Conservation (phyloP, 30 jellyfish, hydroid and myxozoan genomes). For the Turritopsis rubra region DNA sequence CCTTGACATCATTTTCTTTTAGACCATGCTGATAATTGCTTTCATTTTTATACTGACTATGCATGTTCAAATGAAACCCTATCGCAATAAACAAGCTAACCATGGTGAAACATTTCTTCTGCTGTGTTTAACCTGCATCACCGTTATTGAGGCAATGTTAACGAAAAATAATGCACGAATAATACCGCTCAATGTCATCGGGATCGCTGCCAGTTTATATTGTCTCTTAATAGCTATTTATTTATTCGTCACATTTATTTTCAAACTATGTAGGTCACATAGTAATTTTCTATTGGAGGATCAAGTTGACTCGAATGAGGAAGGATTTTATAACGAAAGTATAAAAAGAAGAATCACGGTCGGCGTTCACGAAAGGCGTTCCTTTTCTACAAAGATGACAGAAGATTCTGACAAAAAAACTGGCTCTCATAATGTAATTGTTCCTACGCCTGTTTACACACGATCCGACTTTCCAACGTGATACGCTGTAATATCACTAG, state of each 20-base stretch:
- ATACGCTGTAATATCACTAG: no score
- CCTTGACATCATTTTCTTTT: neutral
- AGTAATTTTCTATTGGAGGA: neutral
- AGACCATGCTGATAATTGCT: neutral
- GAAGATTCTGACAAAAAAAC: neutral
- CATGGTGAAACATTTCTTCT: neutral
- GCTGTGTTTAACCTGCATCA: neutral
- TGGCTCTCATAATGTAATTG: neutral
- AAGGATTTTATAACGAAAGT: neutral
- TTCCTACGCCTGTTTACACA: neutral
- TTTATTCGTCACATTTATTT: neutral
- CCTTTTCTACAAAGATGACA: no score
- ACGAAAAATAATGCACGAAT: neutral
- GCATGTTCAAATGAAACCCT: constrained; percentile 5
- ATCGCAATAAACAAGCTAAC: constrained; percentile 11
- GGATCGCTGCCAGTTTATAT: neutral
- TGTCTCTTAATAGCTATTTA: neutral
- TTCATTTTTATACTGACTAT: neutral
- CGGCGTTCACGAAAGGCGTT: no score
- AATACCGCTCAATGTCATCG: neutral
- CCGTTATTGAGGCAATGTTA: neutral
- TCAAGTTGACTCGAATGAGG: constrained; percentile 1
- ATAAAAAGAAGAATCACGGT: neutral
- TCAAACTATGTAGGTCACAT: constrained; percentile 2
- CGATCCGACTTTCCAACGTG: no score